phyloP scores from a whole-genome alignment of 2,113 vertebrate species.

The Boleophthalmus pectinirostris region DNA sequence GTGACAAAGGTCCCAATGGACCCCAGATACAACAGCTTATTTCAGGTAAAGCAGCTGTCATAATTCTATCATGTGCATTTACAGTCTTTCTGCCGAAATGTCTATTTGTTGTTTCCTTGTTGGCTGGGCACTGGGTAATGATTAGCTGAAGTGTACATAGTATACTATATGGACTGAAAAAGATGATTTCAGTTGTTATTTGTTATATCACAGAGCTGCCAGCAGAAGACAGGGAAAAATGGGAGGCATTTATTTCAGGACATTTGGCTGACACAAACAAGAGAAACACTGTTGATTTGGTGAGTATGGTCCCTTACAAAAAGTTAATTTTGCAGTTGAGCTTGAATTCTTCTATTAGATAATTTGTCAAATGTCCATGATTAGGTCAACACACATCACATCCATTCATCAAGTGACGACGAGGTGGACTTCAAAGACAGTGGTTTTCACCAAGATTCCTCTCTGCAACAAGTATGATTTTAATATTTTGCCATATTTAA shows the following conservation, averaged over 20 bases:
- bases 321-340: too few relatives aligned
- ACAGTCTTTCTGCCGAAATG: background rate
- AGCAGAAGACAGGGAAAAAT: slow-evolving; percentile 87
- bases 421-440: slow-evolving; percentile 99
- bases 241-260: slow-evolving; percentile 91
- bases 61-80: background rate
- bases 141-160: background rate
- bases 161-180: background rate
- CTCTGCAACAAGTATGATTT: slow-evolving; percentile 94
- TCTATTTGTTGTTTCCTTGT: background rate
- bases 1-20: slow-evolving; percentile 92
- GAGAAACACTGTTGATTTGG: slow-evolving; percentile 97
- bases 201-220: slow-evolving; percentile 82
- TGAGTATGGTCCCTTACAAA: slow-evolving; percentile 69
- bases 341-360: background rate
- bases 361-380: background rate
- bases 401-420: slow-evolving; percentile 98
- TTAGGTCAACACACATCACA: slow-evolving; percentile 96
- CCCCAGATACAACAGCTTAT: slow-evolving; percentile 86
- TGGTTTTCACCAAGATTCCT: slow-evolving; percentile 96
- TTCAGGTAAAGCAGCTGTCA: slow-evolving; percentile 79
- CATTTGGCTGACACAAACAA: slow-evolving; percentile 97
- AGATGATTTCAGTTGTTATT: background rate
- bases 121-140: background rate
- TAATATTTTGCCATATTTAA: slow-evolving; percentile 11